Conservation (phyloP, 2,797 vertebrate genomes). For the Halcyon badia region DNA sequence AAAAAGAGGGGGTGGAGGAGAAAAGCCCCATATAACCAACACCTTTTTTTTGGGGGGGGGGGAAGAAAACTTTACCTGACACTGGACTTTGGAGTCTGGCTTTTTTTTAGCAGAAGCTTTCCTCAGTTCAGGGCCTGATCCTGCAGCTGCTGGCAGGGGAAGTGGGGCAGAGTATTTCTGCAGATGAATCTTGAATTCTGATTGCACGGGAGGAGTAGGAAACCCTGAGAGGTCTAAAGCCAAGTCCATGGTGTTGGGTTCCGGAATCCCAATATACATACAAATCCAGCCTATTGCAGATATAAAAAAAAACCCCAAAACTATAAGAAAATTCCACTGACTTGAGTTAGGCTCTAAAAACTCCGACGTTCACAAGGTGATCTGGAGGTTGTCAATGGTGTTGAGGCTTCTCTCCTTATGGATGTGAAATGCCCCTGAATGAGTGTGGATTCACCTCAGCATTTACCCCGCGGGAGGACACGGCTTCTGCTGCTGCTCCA, state of each 20-base stretch:
- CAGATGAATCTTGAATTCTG: background rate
- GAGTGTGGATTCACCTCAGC: background rate
- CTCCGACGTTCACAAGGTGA: fast-evolving
- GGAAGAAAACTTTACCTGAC: background rate
- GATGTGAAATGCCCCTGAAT: background rate
- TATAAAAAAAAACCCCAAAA: background rate
- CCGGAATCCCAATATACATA: fast-evolving
- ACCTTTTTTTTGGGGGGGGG: background rate
- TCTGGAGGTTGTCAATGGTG: background rate
- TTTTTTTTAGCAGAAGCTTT: background rate
- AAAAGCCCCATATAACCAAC: background rate
- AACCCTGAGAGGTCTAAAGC: background rate
- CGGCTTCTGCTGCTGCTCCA: background rate
- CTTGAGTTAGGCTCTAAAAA: background rate
- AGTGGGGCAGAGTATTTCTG: background rate
- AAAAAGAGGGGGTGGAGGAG: background rate
- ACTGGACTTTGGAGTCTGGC: background rate
- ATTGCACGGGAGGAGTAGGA: background rate
- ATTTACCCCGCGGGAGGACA: background rate
- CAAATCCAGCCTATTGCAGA: background rate
- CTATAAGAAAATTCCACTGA: background rate
- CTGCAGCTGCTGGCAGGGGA: background rate
- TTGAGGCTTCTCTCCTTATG: background rate
- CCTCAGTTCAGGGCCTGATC: background rate
- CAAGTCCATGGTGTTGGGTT: background rate